Conservation (phyloP, 2,888 invertebrate species). For the Epinotia ramella region DNA sequence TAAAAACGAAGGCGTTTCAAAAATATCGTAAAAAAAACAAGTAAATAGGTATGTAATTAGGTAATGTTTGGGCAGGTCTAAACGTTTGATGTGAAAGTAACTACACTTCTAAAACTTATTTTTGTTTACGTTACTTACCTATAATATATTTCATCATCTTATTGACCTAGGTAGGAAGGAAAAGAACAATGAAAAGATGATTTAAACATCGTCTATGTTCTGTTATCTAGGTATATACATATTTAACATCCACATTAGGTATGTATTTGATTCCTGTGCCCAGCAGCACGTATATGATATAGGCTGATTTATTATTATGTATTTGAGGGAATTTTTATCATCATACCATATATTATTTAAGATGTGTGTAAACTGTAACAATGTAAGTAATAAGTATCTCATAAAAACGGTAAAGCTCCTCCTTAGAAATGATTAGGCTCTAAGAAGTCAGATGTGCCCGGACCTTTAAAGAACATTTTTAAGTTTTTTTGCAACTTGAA, state of each 20-base stretch:
- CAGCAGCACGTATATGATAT: no score
- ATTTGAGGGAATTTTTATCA: constrained; percentile 13
- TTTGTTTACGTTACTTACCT: no score
- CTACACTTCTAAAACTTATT: no score
- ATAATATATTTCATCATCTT: no score
- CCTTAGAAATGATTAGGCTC: constrained; percentile 14
- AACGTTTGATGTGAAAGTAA: no score
- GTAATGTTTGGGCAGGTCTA: no score
- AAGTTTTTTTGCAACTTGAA: constrained; percentile 13
- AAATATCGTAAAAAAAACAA: neutral
- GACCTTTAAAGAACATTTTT: neutral
- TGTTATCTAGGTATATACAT: neutral
- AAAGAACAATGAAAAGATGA: no score
- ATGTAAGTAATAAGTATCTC: neutral
- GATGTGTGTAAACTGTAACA: neutral
- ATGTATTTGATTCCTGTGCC: neutral
- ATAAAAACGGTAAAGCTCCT: neutral
- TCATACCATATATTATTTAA: no score
- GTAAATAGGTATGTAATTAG: no score
- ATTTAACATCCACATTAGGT: neutral
- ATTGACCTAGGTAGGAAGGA: no score
- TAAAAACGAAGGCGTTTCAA: neutral
- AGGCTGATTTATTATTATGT: no score
- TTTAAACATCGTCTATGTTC: no score
- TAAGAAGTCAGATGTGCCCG: neutral